Conservation (phyloP, 2,113 vertebrate genomes). For the Crotalus helleri region DNA sequence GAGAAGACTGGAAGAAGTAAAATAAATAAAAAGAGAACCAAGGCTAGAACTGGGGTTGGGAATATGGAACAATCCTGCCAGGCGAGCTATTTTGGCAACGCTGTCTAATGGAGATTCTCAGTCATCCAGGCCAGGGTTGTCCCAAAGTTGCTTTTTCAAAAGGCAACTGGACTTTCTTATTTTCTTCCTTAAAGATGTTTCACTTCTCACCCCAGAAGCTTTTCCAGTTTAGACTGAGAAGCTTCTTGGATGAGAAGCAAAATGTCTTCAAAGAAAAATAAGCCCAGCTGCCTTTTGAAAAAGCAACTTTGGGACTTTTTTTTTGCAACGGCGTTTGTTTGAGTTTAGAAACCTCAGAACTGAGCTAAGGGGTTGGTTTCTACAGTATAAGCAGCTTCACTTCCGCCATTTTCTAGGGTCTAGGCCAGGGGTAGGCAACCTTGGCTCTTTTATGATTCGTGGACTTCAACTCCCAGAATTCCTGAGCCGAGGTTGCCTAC, state of each 20-base stretch:
- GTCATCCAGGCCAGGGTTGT: not conserved
- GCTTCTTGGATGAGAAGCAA: no score
- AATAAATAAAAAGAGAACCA: not conserved
- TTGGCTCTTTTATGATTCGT: no score
- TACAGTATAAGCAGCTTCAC: not conserved
- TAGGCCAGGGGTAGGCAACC: no score
- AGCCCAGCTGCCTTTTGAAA: no score
- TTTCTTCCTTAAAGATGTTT: no score
- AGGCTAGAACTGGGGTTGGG: not conserved
- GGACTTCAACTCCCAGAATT: no score
- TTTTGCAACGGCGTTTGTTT: not conserved
- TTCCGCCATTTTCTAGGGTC: no score
- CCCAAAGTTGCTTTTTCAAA: not conserved
- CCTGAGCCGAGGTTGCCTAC: no score
- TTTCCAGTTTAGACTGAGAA: no score
- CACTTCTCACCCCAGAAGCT: no score
- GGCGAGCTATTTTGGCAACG: not conserved
- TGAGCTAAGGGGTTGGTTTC: not conserved
- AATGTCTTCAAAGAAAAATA: no score
- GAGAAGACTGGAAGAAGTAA: not conserved
- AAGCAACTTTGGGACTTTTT: no score
- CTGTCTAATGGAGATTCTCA: not conserved
- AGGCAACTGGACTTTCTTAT: not conserved
- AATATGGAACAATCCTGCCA: not conserved
- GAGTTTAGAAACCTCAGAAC: not conserved